Percentiles rank a stretch among this genome's conserved stretches.
phyloP scores from a whole-genome alignment of 2,888 invertebrate species.

The Drosophila atripex region DNA sequence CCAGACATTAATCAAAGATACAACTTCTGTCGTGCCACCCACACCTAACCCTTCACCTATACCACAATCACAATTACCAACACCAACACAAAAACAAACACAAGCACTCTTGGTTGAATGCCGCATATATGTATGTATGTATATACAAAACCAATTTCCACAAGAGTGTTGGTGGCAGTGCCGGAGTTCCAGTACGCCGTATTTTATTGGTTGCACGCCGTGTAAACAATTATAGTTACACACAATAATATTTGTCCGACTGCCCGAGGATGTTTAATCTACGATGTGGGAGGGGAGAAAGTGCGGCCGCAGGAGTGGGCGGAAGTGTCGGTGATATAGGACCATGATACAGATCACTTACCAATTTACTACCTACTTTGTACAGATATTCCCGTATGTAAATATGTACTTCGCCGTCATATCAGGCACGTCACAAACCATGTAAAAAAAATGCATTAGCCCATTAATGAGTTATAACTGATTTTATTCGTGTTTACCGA shows the following conservation, averaged over 20 bases:
- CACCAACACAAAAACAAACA: neutral
- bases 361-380: conserved; percentile 13
- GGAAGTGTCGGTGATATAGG: conserved; percentile 12
- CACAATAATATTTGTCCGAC: conserved; percentile 56
- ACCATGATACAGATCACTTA: conserved; percentile 21
- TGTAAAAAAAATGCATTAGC: conserved; percentile 22
- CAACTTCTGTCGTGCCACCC: conserved; percentile 14
- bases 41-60: neutral
- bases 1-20: conserved; percentile 67
- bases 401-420: neutral
- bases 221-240: conserved; percentile 70
- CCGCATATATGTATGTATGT: neutral
- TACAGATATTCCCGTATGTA: neutral
- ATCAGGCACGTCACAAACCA: neutral
- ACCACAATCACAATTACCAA: conserved; percentile 5
- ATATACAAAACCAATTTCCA: conserved; percentile 17
- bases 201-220: conserved; percentile 60
- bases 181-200: conserved; percentile 6
- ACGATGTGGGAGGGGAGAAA: neutral
- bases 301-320: neutral
- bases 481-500: neutral
- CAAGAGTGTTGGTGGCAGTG: neutral
- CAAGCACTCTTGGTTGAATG: neutral
- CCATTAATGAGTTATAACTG: conserved; percentile 1
- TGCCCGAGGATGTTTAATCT: conserved; percentile 19